A percentile compares a stretch with the other conserved stretches of the same genome.
Evolutionary conservation across 2,888 invertebrate genomes (phyloP).

Genomic region (Drosophila setosimentum): DNA sequence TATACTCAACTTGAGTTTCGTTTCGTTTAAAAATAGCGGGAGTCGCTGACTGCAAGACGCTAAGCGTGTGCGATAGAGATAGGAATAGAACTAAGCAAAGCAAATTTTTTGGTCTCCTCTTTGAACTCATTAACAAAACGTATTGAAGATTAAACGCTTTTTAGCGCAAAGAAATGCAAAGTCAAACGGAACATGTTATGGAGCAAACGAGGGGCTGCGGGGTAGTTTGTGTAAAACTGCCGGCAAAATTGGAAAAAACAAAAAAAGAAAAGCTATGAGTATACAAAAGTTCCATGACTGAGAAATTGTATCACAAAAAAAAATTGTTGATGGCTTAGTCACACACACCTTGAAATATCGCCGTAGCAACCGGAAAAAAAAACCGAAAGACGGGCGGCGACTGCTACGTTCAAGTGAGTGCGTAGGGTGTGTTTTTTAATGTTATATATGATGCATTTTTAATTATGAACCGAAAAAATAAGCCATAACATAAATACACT

Average conservation of each 20-base stretch:
- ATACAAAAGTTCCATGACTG: conserved; percentile 65
- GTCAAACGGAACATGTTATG: conserved; percentile 56
- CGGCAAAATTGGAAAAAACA: conserved; percentile 55
- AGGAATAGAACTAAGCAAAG: conserved; percentile 16
- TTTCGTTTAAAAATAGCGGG: conserved; percentile 72
- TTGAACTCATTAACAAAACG: conserved; percentile 77
- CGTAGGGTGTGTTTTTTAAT: conserved; percentile 66
- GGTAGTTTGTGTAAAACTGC: conserved; percentile 56
- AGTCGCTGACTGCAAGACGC: conserved; percentile 39
- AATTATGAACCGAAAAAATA: conserved; percentile 69
- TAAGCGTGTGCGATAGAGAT: conserved; percentile 40
- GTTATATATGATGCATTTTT: conserved; percentile 71
- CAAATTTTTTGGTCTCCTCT: conserved; percentile 50
- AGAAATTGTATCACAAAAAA: conserved; percentile 49
- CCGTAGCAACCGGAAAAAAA: conserved; percentile 69
- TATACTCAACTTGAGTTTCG: conserved; percentile 68
- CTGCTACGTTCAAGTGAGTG: conserved; percentile 59
- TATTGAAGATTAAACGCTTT: conserved; percentile 71
- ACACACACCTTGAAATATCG: conserved; percentile 79
- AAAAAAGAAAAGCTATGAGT: conserved; percentile 59
- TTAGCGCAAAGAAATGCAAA: conserved; percentile 54
- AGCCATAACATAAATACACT: conserved; percentile 44
- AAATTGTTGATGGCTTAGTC: conserved; percentile 75
- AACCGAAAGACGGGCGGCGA: conserved; percentile 26
- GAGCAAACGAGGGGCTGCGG: not conserved